Base-by-base conservation (phyloP, 2,797 vertebrate genomes). In the Enteromius fasciolatus region DNA sequence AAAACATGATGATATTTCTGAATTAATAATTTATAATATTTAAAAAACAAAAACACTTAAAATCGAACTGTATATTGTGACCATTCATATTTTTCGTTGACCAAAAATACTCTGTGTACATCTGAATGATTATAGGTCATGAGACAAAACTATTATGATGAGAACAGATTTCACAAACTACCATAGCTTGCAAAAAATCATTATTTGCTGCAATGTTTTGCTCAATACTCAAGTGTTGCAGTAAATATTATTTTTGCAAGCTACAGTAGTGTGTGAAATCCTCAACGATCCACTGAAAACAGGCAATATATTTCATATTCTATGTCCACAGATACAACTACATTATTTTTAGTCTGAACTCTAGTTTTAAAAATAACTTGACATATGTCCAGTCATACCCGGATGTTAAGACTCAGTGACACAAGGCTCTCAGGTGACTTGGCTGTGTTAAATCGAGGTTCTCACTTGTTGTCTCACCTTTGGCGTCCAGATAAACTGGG, bases 371-470 rank as follows among this genome's bases (percentile, higher is more conserved):
- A 76, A 44, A 76, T 76, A 76, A 76, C n/a, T 20, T 11, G 4
- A 41, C 44, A 14, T 41, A 61, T 25, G 15, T 28, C 31, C 39
- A 59, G 73, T 39, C 52, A 61, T 23, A 44, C n/a, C 61, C 9
- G 0, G 54, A 76, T 76, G 73, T 59, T 59, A 39, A 59, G 52
- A 76, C 54, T 61, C 54, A 11, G 52, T 76, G 73, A 76, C 73
- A 59, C 25, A 52, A 59, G 73, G 52, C 14, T 41, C 73, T 61
- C 74, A 44, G 36, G 14, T 61, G 54, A 61, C 54, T 10, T 28
- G 6, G 20, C 72, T 44, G 4, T 20, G 52, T 76, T 28, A 63
- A 25, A 46, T 41, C 41, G n/a, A 31, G 25, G 3, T 48, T 33
- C 75, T 31, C 57, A 48, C 25, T 75, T 57, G 72, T n/a, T 57